Percentiles rank a stretch among this genome's conserved stretches.
These are phyloP conservation scores for Neotragus moschatus DNA, from an alignment of 2,113 vertebrate genomes.

Conservation along the genomic window DNA sequence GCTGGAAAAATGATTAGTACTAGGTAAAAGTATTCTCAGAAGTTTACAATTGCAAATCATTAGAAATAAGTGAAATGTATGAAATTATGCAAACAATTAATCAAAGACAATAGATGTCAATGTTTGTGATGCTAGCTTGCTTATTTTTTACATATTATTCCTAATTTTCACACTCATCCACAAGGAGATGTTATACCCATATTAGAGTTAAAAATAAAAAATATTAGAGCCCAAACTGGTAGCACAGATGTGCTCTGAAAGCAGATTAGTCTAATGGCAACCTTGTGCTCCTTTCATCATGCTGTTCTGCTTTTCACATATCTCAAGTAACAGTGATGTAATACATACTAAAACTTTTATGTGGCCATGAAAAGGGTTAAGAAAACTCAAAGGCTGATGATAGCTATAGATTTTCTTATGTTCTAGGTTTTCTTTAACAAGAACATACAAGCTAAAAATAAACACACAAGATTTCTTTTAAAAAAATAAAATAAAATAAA, in stretches of 20 bases:
- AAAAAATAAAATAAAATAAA: not conserved
- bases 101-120: not conserved
- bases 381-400: not conserved
- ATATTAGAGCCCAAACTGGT: not conserved
- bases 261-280: not conserved
- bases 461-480: not conserved
- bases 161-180: not conserved
- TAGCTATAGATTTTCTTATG: not conserved
- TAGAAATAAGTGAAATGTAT: not conserved
- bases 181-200: not conserved
- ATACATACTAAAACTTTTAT: not conserved
- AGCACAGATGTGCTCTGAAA: not conserved
- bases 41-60: not conserved
- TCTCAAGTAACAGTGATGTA: not conserved
- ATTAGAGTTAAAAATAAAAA: not conserved
- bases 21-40: not conserved
- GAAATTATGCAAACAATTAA: not conserved
- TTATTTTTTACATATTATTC: not conserved
- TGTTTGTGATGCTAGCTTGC: not conserved
- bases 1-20: not conserved
- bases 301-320: not conserved
- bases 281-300: not conserved
- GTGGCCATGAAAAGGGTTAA: not conserved
- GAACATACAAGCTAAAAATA: not conserved
- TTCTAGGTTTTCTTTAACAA: conserved; percentile 3